phyloP scores from a whole-genome alignment of 1,140 invertebrate genomes.

The Dendrolimus kikuchii region DNA sequence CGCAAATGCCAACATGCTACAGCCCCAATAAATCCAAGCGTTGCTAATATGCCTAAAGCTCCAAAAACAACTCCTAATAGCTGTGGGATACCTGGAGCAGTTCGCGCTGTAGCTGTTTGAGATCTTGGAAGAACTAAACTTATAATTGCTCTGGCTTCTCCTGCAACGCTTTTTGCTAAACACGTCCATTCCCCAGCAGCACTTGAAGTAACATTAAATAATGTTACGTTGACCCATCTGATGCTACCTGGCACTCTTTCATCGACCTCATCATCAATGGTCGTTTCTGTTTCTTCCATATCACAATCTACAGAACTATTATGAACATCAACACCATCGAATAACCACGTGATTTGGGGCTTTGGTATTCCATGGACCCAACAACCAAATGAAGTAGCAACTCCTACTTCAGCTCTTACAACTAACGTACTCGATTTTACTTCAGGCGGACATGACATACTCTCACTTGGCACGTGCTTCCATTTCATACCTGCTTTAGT shows the following conservation, averaged over 20 bases:
- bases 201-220: constrained; percentile 63
- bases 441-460: constrained; percentile 61
- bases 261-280: constrained; percentile 49
- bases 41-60: constrained; percentile 52
- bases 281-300: constrained; percentile 59
- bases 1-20: constrained; percentile 58
- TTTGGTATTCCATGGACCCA: constrained; percentile 86
- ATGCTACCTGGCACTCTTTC: constrained; percentile 56
- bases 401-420: constrained; percentile 60
- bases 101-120: constrained; percentile 54
- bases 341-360: constrained; percentile 87
- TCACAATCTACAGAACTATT: constrained; percentile 59
- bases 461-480: constrained; percentile 51
- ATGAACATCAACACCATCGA: constrained; percentile 76
- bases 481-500: constrained; percentile 58
- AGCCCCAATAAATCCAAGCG: constrained; percentile 54
- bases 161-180: constrained; percentile 58
- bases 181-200: constrained; percentile 67
- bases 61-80: constrained; percentile 63
- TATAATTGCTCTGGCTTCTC: constrained; percentile 59
- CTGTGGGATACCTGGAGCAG: constrained; percentile 62
- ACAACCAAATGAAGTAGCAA: constrained; percentile 80
- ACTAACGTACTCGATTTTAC: constrained; percentile 57
- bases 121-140: constrained; percentile 59
- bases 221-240: constrained; percentile 65